Percentiles rank a stretch among this genome's conserved stretches.
phyloP scores from a whole-genome alignment of 2,888 invertebrate genomes.

The Ethmia dodecea region DNA sequence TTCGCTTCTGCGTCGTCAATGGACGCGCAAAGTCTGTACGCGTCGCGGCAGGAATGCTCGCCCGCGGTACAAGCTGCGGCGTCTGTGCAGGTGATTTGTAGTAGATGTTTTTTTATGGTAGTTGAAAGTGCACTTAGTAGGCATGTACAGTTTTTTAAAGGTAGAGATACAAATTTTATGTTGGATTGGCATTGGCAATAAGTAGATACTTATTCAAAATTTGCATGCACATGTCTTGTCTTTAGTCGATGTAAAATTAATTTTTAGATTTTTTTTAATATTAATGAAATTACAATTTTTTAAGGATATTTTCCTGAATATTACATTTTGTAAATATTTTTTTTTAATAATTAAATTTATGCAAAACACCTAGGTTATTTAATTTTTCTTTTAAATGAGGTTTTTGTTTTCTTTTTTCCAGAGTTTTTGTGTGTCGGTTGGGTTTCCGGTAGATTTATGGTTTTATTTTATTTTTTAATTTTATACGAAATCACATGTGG shows the following conservation, averaged over 20 bases:
- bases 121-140: slow-evolving; percentile 6
- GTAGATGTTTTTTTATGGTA: slow-evolving; percentile 7
- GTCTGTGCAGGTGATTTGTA: slow-evolving; percentile 38
- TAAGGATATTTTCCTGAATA: too few relatives aligned
- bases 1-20: slow-evolving; percentile 33
- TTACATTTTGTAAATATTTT: too few relatives aligned
- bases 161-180: not conserved
- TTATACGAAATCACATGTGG: slow-evolving; percentile 40
- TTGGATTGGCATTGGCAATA: not conserved
- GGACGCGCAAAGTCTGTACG: slow-evolving; percentile 37
- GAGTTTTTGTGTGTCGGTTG: slow-evolving; percentile 59
- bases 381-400: slow-evolving; percentile 4
- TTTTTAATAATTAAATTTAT: too few relatives aligned
- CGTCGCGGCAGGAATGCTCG: slow-evolving; percentile 47
- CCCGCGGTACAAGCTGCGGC: slow-evolving; percentile 28
- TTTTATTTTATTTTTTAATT: slow-evolving; percentile 36
- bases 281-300: not conserved
- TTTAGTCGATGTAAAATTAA: not conserved
- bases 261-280: not conserved
- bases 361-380: too few relatives aligned
- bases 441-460: slow-evolving; percentile 68
- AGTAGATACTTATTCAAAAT: slow-evolving; percentile 10
- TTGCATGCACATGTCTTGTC: slow-evolving; percentile 7
- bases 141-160: slow-evolving; percentile 4
- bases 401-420: slow-evolving; percentile 49